phyloP scores from a whole-genome alignment of 2,797 vertebrate species.

The Tiaroga cobitis region DNA sequence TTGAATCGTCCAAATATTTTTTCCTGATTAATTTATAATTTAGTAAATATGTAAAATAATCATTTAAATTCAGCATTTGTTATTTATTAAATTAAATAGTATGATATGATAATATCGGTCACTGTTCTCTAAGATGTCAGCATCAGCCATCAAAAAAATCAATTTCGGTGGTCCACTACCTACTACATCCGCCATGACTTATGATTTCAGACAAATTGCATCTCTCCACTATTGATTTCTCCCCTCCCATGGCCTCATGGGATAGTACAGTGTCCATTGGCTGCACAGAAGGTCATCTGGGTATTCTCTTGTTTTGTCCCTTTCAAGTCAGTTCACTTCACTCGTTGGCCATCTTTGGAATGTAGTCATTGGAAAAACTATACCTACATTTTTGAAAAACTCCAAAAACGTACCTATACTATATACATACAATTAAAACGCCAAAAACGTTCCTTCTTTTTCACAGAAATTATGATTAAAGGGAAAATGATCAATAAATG shows the following conservation, averaged over 20 bases:
- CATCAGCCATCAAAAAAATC: background rate
- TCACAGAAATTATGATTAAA: background rate
- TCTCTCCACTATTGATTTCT: background rate
- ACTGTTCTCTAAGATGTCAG: background rate
- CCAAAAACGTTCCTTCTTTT: background rate
- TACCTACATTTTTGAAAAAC: background rate
- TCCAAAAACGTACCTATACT: background rate
- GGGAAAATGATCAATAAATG: background rate
- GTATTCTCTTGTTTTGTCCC: background rate
- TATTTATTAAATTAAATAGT: background rate
- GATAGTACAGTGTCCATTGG: background rate
- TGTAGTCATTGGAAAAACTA: background rate
- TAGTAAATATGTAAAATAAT: background rate
- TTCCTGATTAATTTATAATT: background rate
- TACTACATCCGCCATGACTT: background rate
- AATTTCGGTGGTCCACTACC: background rate
- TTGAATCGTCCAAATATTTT: background rate
- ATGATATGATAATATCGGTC: too few species aligned
- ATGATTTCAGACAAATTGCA: background rate
- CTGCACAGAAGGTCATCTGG: background rate
- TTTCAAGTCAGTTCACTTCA: slow-evolving; percentile 11
- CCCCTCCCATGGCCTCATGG: background rate
- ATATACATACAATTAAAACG: background rate
- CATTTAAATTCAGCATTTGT: background rate
- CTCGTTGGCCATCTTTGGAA: background rate